A percentile compares a stretch with the other conserved stretches of the same genome.
phyloP scores from a whole-genome alignment of 2,113 vertebrate genomes.

The Bungarus multicinctus region DNA sequence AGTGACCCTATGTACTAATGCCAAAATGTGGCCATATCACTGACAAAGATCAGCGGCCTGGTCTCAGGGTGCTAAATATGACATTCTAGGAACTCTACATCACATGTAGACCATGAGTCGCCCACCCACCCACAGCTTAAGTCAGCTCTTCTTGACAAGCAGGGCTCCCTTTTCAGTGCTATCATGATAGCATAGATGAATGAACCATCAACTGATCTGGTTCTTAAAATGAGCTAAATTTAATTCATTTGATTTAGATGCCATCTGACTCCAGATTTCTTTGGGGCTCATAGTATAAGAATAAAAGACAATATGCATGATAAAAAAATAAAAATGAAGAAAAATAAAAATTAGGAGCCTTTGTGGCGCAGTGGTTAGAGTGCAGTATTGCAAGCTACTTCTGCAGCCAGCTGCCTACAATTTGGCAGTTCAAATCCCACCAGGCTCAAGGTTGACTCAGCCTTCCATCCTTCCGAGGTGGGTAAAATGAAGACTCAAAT shows the following conservation, averaged over 20 bases:
- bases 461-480: too few species aligned
- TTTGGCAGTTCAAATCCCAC: too few species aligned
- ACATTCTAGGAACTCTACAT: neutral
- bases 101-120: neutral
- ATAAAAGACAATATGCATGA: neutral
- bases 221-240: neutral
- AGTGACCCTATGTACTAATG: neutral
- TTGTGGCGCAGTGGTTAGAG: too few species aligned
- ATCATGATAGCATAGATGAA: neutral
- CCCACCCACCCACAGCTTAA: neutral
- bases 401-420: too few species aligned
- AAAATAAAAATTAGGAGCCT: neutral
- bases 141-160: neutral
- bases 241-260: neutral
- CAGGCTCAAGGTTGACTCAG: too few species aligned
- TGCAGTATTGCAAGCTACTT: too few species aligned
- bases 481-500: too few species aligned
- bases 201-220: neutral
- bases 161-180: neutral
- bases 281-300: neutral
- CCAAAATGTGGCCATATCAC: neutral
- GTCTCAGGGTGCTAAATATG: neutral
- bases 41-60: neutral
- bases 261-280: neutral
- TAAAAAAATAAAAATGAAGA: neutral